Base-by-base conservation (phyloP, 2,888 invertebrate species). In the Tethea ocularis region DNA sequence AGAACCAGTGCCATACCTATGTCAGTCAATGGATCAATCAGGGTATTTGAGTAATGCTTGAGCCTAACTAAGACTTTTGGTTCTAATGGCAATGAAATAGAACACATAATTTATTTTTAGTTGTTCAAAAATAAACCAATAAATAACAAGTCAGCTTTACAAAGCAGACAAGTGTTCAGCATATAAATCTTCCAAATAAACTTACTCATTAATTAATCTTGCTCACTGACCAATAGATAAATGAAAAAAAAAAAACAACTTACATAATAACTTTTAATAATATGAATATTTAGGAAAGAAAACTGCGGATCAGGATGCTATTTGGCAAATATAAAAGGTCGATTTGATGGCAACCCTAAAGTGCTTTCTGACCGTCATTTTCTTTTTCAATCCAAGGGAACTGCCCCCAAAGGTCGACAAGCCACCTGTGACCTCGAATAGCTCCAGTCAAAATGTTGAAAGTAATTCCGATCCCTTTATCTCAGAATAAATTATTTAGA, bases 381-480 rank as follows among this genome's bases (percentile, higher is more conserved):
- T 82, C 82, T 82, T 87, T 86, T 88, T 83, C 88, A 86, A 88
- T 88, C 83, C 79, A 66, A 74, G 69, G 61, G 67, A 86, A 87
- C 81, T 77, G 76, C 77, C 78, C 88, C 87, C 86, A 70, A 74
- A 81, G 85, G 86, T 78, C 81, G 67, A 61, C 57, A 56, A 67
- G 64, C 69, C 87, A 88, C 87, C 88, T 88, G 88, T 71, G 85
- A 60, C 75, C 71, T 56, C 59, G 63, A 59, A 61, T 68, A 67
- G 67, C 58, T 62, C 67, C 62, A 77, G 72, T 78, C 74, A 71
- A 67, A 73, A 69, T 58, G 63, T 65, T 61, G 54, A 57, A 56
- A 52, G 52, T 53, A 53, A 61, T 61, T 36, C 54, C 33, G 22
- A 33, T 54, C 33, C 54, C n/a, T 13, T 36, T 36, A 22, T 33